These are phyloP conservation scores for Trichonephila clavipes DNA, from an alignment of 1,140 invertebrate genomes.

Conservation along the genomic window DNA sequence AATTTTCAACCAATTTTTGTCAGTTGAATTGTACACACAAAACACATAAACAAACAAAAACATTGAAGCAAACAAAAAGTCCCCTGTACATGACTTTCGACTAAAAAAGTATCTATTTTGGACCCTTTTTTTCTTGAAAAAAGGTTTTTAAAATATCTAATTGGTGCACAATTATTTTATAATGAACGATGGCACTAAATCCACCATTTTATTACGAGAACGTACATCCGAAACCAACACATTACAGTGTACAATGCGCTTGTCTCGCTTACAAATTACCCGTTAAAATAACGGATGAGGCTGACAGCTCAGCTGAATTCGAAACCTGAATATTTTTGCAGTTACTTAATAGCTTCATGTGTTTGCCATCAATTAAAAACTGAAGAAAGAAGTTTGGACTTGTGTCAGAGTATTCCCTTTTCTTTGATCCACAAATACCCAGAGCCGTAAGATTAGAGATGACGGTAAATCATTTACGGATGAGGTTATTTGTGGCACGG, in stretches of 20 bases:
- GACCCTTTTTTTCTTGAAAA: background rate
- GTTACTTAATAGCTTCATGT: constrained; percentile 52
- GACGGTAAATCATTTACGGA: constrained; percentile 60
- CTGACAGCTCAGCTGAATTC: constrained; percentile 60
- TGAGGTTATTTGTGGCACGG: constrained; percentile 64
- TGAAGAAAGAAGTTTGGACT: constrained; percentile 37
- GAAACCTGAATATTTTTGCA: constrained; percentile 36
- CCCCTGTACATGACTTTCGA: no score
- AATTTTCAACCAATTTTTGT: no score
- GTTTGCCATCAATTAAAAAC: constrained; percentile 69
- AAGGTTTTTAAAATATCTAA: background rate
- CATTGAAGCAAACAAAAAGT: no score
- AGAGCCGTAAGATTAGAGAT: constrained; percentile 21
- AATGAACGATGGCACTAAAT: background rate
- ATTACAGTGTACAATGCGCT: background rate
- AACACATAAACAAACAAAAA: no score
- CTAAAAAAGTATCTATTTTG: no score
- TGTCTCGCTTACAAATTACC: constrained; percentile 57
- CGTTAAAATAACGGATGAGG: constrained; percentile 72
- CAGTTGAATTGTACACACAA: no score
- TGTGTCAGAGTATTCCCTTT: background rate
- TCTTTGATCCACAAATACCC: constrained; percentile 20
- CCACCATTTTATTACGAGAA: background rate
- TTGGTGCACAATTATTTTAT: background rate
- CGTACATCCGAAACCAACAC: background rate